phyloP scores from a whole-genome alignment of 2,797 vertebrate species.

The Pipistrellus pygmaeus region DNA sequence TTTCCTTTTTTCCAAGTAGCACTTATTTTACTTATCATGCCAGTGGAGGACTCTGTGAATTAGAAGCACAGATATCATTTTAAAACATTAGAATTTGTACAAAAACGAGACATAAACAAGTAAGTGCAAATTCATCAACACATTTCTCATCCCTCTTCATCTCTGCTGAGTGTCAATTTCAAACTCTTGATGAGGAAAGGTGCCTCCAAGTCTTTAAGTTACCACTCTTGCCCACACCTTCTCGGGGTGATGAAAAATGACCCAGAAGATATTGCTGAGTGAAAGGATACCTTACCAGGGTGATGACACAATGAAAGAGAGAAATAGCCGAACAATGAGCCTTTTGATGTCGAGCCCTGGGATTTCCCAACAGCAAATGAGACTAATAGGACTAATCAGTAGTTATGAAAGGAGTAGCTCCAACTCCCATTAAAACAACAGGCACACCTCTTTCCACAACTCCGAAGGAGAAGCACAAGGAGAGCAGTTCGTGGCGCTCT shows the following conservation, averaged over 20 bases:
- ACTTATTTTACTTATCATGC: not conserved
- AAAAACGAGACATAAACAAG: not conserved
- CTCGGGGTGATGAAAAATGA: constrained; percentile 34
- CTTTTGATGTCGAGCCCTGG: constrained; percentile 26
- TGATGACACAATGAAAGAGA: constrained; percentile 45
- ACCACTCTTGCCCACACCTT: not conserved
- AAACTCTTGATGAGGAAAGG: not conserved
- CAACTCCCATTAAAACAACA: constrained; percentile 61
- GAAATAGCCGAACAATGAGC: constrained; percentile 50
- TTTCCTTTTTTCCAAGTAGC: not conserved
- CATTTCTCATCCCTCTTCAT: not conserved
- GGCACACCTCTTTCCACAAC: not conserved
- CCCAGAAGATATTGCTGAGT: constrained; percentile 33
- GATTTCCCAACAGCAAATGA: constrained; percentile 42
- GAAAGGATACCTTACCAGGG: constrained; percentile 63
- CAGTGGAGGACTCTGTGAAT: not conserved
- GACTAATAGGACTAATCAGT: constrained; percentile 25
- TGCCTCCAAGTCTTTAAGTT: not conserved
- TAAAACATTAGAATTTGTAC: not conserved
- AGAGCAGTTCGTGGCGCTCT: not conserved
- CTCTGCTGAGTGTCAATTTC: not conserved
- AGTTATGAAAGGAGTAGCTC: constrained; percentile 23
- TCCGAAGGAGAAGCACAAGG: constrained; percentile 1
- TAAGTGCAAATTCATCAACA: not conserved
- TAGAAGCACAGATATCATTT: not conserved